Base-by-base conservation (phyloP, 2,888 invertebrate species). In the Vannuccia rotundouncinata region DNA sequence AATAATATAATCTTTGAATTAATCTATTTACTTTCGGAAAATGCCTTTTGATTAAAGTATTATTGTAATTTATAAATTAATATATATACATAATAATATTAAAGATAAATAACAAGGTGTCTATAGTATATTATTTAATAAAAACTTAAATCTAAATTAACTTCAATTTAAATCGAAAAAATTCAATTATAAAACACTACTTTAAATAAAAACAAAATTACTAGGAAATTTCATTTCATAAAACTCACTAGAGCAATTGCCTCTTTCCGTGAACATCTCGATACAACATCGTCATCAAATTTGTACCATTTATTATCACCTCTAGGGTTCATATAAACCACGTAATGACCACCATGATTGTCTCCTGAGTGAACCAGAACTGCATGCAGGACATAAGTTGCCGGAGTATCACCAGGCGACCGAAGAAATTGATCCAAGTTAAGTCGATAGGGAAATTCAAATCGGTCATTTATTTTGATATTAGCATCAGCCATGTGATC, bases 341-440 rank as follows among this genome's bases (percentile, higher is more conserved):
- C 97, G 89, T 99, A 99, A 89, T 99, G 99, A 0, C 99, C 99
- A 13, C 97, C 97, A 86, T 98, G 97, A 90, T 98, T 98, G 89
- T 98, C 98, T 0, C 98, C 98, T 80, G 95, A 95, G 89, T 99
- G 99, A n/a, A 99, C 99, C 82, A 99, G 90, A 78, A 99, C 98
- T 27, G 97, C 96, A 86, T 97, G 96, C 78, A 97, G 90, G 5
- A 95, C 94, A 88, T 96, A 97, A 77, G 84, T 86, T 79, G 90
- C 89, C 30, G 93, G 93, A 82, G 92, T 91, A 74, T 74, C 75
- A n/a, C 30, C 13, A 2, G 1, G 29, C 13, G 29, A 29, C 31
- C 27, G 27, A 79, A 96, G 89, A 87, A 94, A 98, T 81, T 91
- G 91, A 85, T 94, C 94, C 84, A 99, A 89, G 87, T 93, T 92